Evolutionary conservation across 2,888 invertebrate species (phyloP).

Genomic region (Microctonus aethiopoides): DNA sequence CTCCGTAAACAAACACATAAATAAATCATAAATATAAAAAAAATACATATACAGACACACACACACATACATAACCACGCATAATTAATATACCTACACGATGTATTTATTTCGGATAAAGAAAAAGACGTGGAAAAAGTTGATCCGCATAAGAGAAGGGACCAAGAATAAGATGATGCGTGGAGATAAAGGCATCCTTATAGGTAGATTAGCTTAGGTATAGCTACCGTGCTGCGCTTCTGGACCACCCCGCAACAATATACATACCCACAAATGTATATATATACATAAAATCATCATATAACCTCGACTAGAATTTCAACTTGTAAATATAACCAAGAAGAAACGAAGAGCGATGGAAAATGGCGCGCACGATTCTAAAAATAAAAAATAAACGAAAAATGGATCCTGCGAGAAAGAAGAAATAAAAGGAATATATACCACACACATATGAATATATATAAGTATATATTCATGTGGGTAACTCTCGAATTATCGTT

Average conservation of each 20-base stretch:
- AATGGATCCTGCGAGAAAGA: conserved; percentile 10
- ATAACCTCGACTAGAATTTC: conserved; percentile 62
- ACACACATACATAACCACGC: neutral
- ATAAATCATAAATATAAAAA: too few relatives aligned
- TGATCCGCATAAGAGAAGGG: conserved; percentile 42
- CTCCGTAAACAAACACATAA: too few relatives aligned
- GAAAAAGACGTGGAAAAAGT: conserved; percentile 34
- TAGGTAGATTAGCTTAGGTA: conserved; percentile 57
- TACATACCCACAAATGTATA: too few relatives aligned
- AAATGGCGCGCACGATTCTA: neutral
- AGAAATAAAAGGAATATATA: neutral
- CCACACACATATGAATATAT: neutral
- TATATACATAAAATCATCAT: conserved; percentile 36
- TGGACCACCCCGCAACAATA: conserved; percentile 57
- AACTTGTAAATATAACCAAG: conserved; percentile 38
- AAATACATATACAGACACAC: neutral
- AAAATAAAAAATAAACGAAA: conserved; percentile 11
- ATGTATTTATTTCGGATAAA: conserved; percentile 1
- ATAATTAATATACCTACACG: neutral
- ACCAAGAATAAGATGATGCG: conserved; percentile 45
- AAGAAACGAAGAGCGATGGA: conserved; percentile 16
- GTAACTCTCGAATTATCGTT: conserved; percentile 63
- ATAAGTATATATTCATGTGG: conserved; percentile 34
- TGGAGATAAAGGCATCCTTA: conserved; percentile 60
- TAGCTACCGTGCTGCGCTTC: conserved; percentile 63